Evolutionary conservation across 2,888 invertebrate genomes (phyloP).

Genomic region (Dioctria linearis): DNA sequence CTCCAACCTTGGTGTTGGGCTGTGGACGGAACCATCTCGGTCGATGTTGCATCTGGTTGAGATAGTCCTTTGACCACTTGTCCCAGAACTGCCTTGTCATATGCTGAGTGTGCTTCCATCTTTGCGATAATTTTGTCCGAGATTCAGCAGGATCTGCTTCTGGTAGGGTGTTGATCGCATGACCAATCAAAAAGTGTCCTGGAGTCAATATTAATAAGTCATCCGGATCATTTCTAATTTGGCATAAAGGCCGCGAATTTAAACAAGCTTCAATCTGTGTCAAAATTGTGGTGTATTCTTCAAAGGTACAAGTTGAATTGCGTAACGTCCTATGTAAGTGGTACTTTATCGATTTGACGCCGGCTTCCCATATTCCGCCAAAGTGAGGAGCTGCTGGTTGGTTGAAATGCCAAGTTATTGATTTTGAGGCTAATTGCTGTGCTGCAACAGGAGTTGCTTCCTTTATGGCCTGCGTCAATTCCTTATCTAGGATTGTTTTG

Average conservation of each 20-base stretch:
- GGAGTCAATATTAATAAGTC: neutral
- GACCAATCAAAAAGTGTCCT: neutral
- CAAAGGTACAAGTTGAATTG: neutral
- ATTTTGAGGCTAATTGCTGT: neutral
- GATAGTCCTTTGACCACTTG: neutral
- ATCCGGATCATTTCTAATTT: neutral
- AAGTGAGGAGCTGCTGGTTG: neutral
- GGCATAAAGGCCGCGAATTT: neutral
- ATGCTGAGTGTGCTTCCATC: too few relatives aligned
- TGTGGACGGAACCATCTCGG: neutral
- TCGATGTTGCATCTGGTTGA: neutral
- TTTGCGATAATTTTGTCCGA: neutral
- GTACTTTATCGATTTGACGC: too few relatives aligned
- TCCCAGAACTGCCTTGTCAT: too few relatives aligned
- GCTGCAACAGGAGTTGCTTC: neutral
- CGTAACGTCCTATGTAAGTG: neutral
- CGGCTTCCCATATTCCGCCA: neutral
- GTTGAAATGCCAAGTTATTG: too few relatives aligned
- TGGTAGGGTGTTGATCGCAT: neutral
- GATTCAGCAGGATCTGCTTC: neutral
- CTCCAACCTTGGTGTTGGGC: too few relatives aligned
- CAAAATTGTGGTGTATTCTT: constrained; percentile 3
- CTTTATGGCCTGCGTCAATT: neutral
- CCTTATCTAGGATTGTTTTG: too few relatives aligned
- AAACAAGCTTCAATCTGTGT: neutral